Conservation (phyloP, 2,797 vertebrate genomes). For the Argyrosomus regius region DNA sequence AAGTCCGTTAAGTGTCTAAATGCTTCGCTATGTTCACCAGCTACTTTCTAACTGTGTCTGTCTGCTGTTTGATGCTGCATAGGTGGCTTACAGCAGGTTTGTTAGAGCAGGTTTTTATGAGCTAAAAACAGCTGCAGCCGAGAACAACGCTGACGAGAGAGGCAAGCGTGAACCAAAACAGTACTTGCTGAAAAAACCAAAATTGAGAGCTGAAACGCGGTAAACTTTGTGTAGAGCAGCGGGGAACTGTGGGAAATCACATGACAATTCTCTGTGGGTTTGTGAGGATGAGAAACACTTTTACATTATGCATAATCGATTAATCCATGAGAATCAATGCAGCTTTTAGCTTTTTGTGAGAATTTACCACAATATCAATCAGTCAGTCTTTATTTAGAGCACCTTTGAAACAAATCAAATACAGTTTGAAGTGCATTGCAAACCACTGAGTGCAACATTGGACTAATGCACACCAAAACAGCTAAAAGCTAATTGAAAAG, state of each 20-base stretch:
- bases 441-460: too few relatives aligned
- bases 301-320: background rate
- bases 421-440: too few relatives aligned
- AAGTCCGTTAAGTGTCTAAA: background rate
- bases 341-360: too few relatives aligned
- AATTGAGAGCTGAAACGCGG: background rate
- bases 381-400: too few relatives aligned
- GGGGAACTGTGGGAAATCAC: background rate
- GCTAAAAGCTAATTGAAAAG: too few relatives aligned
- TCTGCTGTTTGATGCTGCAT: background rate
- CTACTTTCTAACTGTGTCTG: background rate
- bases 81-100: background rate
- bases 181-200: background rate
- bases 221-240: background rate
- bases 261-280: background rate
- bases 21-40: background rate
- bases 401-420: too few relatives aligned
- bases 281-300: background rate
- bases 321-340: too few relatives aligned
- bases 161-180: background rate
- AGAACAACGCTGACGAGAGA: background rate
- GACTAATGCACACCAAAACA: too few relatives aligned
- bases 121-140: background rate
- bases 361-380: too few relatives aligned
- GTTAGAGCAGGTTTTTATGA: background rate